These are phyloP conservation scores for Irena cyanogastra DNA, from an alignment of 2,113 vertebrate species.

Conservation along the genomic window DNA sequence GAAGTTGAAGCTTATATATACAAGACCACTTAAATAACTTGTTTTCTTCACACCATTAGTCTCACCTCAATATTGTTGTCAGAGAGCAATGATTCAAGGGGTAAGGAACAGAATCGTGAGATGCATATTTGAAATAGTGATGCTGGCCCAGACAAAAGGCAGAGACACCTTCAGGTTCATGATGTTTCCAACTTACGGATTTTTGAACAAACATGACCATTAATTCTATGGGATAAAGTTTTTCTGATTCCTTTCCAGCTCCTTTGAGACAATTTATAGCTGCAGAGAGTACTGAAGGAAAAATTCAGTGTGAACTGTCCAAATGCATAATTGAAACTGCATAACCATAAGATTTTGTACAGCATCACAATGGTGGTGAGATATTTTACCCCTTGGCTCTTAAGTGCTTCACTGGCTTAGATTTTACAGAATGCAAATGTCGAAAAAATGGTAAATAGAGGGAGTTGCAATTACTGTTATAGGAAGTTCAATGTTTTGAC, in stretches of 20 bases:
- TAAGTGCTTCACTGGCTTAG: conserved; percentile 20
- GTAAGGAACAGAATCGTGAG: background rate
- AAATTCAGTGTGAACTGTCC: conserved; percentile 12
- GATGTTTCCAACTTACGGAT: background rate
- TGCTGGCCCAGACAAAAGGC: background rate
- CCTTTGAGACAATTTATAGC: conserved; percentile 25
- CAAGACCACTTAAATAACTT: background rate
- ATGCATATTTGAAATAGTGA: background rate
- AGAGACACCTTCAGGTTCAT: background rate
- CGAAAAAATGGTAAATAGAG: background rate
- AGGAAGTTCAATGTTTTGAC: background rate
- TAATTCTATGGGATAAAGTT: background rate
- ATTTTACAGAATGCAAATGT: background rate
- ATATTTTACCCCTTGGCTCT: background rate
- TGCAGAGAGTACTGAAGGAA: background rate
- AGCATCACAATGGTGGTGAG: background rate
- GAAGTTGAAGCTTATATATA: background rate
- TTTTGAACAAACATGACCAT: background rate
- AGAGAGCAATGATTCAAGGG: background rate
- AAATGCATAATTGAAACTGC: conserved; percentile 14
- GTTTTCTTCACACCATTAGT: background rate
- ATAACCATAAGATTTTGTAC: background rate
- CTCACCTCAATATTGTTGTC: background rate
- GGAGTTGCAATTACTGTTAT: background rate
- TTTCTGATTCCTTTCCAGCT: conserved; percentile 17